phyloP scores from a whole-genome alignment of 2,113 vertebrate genomes.

The Tapirus terrestris region DNA sequence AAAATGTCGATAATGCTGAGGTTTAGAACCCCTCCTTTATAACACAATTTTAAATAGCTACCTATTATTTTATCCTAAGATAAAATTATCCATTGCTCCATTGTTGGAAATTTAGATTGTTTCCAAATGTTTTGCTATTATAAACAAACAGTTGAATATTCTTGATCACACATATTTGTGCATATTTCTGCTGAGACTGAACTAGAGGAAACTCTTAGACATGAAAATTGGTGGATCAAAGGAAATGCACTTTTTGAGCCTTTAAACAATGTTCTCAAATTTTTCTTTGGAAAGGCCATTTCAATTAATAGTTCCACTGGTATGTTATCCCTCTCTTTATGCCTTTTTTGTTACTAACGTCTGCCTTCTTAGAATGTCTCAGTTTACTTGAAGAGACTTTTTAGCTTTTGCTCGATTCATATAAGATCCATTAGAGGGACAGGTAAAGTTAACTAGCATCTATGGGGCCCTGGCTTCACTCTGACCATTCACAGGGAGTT shows the following conservation, averaged over 20 bases:
- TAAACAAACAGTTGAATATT: constrained; percentile 2
- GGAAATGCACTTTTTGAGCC: neutral
- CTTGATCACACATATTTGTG: neutral
- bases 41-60: neutral
- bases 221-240: neutral
- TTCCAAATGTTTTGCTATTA: neutral
- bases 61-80: neutral
- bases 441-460: neutral
- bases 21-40: neutral
- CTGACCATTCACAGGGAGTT: neutral
- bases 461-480: neutral
- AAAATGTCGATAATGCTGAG: neutral
- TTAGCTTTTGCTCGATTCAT: neutral
- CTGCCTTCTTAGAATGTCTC: neutral
- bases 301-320: neutral
- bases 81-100: neutral
- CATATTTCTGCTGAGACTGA: neutral
- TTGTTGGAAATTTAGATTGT: neutral
- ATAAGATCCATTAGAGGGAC: neutral
- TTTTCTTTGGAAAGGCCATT: neutral
- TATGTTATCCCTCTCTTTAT: neutral
- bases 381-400: neutral
- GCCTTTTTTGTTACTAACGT: neutral
- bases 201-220: neutral
- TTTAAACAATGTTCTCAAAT: neutral